A percentile compares a stretch with the other conserved stretches of the same genome.
Conservation (phyloP, 2,113 vertebrate species). For the Microcebus murinus region DNA sequence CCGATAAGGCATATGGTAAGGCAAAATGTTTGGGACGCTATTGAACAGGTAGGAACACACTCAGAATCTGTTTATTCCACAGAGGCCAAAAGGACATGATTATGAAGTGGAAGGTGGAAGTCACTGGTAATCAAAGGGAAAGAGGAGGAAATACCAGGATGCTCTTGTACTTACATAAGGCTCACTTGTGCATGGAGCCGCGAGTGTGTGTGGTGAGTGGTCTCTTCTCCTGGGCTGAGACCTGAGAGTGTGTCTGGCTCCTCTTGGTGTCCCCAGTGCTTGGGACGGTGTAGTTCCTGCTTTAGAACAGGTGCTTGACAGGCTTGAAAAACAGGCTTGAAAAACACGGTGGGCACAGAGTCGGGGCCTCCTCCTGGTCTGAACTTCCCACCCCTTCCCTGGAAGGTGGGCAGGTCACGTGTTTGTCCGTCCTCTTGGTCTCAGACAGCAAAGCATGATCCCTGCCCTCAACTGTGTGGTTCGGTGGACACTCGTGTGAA, state of each 20-base stretch:
- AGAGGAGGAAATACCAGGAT: neutral
- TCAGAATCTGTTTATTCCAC: neutral
- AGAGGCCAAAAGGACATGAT: neutral
- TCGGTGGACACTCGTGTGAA: neutral
- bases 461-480: neutral
- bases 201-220: neutral
- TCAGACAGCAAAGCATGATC: neutral
- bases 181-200: accelerated
- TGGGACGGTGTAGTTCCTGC: neutral
- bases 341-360: accelerated
- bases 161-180: neutral
- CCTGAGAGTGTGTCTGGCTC: neutral
- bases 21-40: neutral
- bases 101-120: neutral
- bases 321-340: no score
- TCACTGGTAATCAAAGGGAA: neutral
- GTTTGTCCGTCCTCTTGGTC: neutral
- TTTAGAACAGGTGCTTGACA: neutral
- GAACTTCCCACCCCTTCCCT: neutral
- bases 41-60: neutral
- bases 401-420: neutral
- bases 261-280: neutral
- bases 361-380: accelerated
- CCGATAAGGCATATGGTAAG: neutral
- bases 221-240: neutral